Evolutionary conservation across 2,888 invertebrate genomes (phyloP).

Genomic region (Drosophila greeni): DNA sequence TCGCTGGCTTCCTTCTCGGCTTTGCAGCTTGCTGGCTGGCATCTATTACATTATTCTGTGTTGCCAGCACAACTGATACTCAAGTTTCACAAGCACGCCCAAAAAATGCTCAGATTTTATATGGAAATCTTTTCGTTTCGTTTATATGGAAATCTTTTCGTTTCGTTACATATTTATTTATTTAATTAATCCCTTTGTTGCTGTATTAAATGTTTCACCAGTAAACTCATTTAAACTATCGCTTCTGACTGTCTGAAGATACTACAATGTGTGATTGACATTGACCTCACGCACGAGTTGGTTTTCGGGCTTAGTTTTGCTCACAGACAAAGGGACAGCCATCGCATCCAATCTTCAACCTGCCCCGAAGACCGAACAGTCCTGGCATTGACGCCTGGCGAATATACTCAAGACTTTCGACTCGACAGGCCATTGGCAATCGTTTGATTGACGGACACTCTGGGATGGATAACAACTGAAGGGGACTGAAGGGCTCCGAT

Average conservation of each 20-base stretch:
- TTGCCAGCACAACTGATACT: constrained; percentile 30
- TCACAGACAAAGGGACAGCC: constrained; percentile 4
- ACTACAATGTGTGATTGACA: constrained; percentile 11
- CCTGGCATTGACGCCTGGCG: constrained; percentile 44
- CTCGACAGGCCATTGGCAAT: constrained; percentile 45
- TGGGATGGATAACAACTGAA: constrained; percentile 4
- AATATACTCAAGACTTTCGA: constrained; percentile 51
- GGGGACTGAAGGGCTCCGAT: constrained; percentile 15
- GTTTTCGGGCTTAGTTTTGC: not conserved
- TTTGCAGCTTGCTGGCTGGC: constrained; percentile 9
- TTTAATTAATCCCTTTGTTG: not conserved
- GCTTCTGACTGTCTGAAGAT: not conserved
- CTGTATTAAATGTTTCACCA: not conserved
- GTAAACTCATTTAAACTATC: not conserved
- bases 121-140: not conserved
- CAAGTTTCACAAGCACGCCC: constrained; percentile 1
- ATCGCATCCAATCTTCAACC: not conserved
- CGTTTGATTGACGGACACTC: constrained; percentile 62
- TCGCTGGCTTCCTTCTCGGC: constrained; percentile 14
- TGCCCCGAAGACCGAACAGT: not conserved
- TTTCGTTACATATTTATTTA: not conserved
- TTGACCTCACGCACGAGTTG: constrained; percentile 12
- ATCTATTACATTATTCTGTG: constrained; percentile 40
- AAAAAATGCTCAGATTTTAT: not conserved
- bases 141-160: not conserved